A percentile compares a stretch with the other conserved stretches of the same genome.
Evolutionary conservation across 2,113 vertebrate species (phyloP).

Genomic region (Damaliscus lunatus): DNA sequence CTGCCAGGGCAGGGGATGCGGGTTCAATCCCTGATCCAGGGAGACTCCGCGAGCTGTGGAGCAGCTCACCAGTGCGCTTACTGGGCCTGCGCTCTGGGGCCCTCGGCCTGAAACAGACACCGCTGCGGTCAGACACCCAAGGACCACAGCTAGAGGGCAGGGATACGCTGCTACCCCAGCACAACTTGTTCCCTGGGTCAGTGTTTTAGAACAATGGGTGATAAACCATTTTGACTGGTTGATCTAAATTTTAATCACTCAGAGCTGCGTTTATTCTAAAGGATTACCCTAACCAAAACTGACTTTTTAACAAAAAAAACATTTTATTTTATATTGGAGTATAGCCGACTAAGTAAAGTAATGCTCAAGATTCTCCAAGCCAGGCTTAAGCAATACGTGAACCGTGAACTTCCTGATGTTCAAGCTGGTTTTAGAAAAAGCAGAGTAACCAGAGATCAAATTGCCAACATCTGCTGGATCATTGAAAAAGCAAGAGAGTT

Average conservation of each 20-base stretch:
- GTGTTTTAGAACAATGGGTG: background rate
- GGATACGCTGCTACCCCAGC: background rate
- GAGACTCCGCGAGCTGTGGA: background rate
- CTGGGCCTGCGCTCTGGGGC: background rate
- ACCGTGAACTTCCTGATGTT: too few species aligned
- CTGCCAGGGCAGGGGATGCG: background rate
- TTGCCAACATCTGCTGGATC: too few species aligned
- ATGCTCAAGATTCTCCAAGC: too few species aligned
- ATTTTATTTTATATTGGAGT: background rate
- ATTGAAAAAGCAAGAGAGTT: too few species aligned
- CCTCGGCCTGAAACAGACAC: background rate
- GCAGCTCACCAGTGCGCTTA: background rate
- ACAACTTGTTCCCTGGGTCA: background rate
- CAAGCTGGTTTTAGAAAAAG: too few species aligned
- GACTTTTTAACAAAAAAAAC: background rate
- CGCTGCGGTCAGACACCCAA: accelerated
- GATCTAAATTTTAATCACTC: background rate
- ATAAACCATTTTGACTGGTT: background rate
- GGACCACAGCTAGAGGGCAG: background rate
- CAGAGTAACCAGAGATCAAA: too few species aligned
- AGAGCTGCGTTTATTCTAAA: background rate
- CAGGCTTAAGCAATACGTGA: too few species aligned
- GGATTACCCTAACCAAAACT: background rate
- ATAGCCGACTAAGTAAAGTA: background rate
- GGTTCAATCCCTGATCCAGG: background rate